Conservation (phyloP, 2,888 invertebrate species). For the Heliconius cydno region DNA sequence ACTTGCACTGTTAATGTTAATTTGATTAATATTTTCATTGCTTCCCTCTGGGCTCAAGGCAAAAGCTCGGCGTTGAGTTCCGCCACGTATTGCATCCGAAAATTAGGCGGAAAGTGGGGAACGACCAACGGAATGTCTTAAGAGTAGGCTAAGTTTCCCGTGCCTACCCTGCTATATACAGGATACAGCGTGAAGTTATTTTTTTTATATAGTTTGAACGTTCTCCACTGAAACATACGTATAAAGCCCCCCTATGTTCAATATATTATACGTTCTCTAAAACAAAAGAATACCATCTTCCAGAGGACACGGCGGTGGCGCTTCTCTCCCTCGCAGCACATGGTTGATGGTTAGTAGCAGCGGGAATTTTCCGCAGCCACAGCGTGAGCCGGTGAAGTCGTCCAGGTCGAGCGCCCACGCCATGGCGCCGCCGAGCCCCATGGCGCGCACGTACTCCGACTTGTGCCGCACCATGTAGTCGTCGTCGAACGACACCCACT, state of each 20-base stretch:
- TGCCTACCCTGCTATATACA: too few relatives aligned
- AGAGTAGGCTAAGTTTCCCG: too few relatives aligned
- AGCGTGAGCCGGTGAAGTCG: slow-evolving; percentile 90
- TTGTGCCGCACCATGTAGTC: slow-evolving; percentile 92
- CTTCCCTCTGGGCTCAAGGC: too few relatives aligned
- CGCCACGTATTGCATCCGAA: too few relatives aligned
- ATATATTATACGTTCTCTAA: neutral
- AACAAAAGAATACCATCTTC: slow-evolving; percentile 62
- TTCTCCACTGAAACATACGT: too few relatives aligned
- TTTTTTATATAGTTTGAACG: too few relatives aligned
- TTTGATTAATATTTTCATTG: too few relatives aligned
- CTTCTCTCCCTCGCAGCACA: slow-evolving; percentile 87
- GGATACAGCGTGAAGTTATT: too few relatives aligned
- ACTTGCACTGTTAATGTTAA: slow-evolving; percentile 46
- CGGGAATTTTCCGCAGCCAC: slow-evolving; percentile 92
- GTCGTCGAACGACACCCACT: slow-evolving; percentile 98
- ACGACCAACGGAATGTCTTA: too few relatives aligned
- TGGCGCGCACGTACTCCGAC: slow-evolving; percentile 90
- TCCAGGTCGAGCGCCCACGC: slow-evolving; percentile 95
- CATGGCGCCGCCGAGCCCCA: slow-evolving; percentile 93
- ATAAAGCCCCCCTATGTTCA: too few relatives aligned
- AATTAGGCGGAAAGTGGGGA: too few relatives aligned
- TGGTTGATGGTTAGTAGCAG: slow-evolving; percentile 91
- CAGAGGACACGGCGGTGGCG: slow-evolving; percentile 81
- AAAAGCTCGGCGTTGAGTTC: too few relatives aligned